A percentile compares a stretch with the other conserved stretches of the same genome.
phyloP scores from a whole-genome alignment of 2,113 vertebrate species.

The Nanorana parkeri region DNA sequence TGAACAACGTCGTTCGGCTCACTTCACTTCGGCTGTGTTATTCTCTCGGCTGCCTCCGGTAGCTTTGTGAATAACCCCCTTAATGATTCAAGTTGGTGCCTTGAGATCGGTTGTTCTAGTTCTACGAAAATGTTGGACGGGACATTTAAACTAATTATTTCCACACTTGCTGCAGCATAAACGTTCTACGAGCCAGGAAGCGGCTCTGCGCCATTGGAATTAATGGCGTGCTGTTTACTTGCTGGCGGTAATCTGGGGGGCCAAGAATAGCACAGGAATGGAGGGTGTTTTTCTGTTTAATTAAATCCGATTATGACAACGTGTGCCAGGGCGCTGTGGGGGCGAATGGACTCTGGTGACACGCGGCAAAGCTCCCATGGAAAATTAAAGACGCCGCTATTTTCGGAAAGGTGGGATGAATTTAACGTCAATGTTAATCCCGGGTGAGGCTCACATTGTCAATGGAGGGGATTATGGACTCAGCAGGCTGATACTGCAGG shows the following conservation, averaged over 20 bases:
- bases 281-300: slow-evolving; percentile 19
- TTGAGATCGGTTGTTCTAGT: no score
- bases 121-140: no score
- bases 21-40: no score
- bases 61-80: no score
- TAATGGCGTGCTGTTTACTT: neutral
- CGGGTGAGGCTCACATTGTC: neutral
- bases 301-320: slow-evolving; percentile 28
- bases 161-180: no score
- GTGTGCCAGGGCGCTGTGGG: neutral
- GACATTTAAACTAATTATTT: no score
- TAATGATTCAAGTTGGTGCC: no score
- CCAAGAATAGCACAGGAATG: slow-evolving; percentile 24
- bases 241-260: neutral
- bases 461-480: slow-evolving; percentile 29
- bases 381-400: slow-evolving; percentile 36
- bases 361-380: slow-evolving; percentile 18
- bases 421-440: slow-evolving; percentile 47
- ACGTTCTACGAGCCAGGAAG: no score
- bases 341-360: slow-evolving; percentile 28
- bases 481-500: neutral
- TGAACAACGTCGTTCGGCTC: no score
- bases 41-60: no score
- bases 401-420: slow-evolving; percentile 45
- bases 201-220: no score